Evolutionary conservation across 2,888 invertebrate species (phyloP), one percentile per base, ranked within the genome.

Genomic region (Mactromeris polynyma): DNA sequence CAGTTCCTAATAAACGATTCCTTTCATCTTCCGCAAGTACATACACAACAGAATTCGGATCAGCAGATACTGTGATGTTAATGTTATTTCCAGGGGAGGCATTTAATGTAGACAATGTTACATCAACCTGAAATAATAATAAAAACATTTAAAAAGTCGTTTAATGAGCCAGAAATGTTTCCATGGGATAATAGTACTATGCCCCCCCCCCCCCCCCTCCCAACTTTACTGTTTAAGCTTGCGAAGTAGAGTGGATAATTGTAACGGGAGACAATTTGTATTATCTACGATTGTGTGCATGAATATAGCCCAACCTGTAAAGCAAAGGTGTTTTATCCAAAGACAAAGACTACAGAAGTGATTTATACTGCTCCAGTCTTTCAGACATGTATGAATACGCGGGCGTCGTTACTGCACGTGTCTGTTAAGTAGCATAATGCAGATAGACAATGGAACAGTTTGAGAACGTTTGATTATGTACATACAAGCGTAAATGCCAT

Each of bases 31-130:
- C 87, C 9, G 42, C 77, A 21, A 83, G 31, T 2, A 87, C 21
- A 78, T 79, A 83, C 0, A 87, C 83, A 11, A 79, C 78, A 19
- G 87, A 87, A 9, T 26, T 19, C 26, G 83, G 87, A 79, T 83
- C 79, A n/a, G 87, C 87, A 4, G 64, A 26, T 11, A 87, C n/a
- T 0, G 11, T 54, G 9, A 83, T 40, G 31, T 82, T 36, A 1
- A 83, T 64, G 19, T 2, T 14, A 14, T 87, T 38, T 58, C 83
- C n/a, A 31, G 82, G 82, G 14, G 79, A 0, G 2, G 26, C n/a
- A 4, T n/a, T n/a, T 26, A 38, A 40, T 9, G 33, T n/a, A 77
- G 83, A 54, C 33, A 40, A 78, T 21, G 42, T n/a, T 19, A 87
- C 58, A 19, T 38, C 7, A 14, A 87, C 87, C 87, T 87, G n/a